These are phyloP conservation scores for Pseudomugil gertrudae DNA, from an alignment of 2,797 vertebrate species.

Conservation along the genomic window DNA sequence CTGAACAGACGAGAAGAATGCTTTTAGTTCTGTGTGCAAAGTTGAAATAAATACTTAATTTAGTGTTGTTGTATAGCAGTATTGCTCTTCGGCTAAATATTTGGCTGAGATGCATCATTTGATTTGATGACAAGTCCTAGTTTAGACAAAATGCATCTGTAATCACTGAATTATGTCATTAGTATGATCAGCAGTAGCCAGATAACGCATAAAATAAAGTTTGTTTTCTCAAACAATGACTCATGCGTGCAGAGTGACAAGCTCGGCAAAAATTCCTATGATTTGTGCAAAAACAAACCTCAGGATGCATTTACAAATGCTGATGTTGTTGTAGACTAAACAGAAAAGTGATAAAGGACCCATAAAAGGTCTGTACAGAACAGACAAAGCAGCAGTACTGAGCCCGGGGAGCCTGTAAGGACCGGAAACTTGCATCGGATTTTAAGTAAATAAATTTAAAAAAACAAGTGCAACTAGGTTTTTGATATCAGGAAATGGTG, in stretches of 20 bases:
- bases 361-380: slow-evolving; percentile 35
- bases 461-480: slow-evolving; percentile 15
- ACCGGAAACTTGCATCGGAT: not conserved
- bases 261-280: slow-evolving; percentile 37
- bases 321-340: slow-evolving; percentile 41
- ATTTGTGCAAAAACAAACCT: slow-evolving; percentile 32
- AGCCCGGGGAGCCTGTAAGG: not conserved
- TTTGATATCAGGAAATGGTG: slow-evolving; percentile 58
- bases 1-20: not conserved
- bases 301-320: slow-evolving; percentile 25
- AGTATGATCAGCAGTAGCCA: slow-evolving; percentile 21
- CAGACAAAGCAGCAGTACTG: not conserved
- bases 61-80: not conserved
- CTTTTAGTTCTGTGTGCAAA: not conserved
- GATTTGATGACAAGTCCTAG: not conserved
- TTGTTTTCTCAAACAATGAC: slow-evolving; percentile 35
- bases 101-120: not conserved
- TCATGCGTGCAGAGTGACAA: slow-evolving; percentile 20
- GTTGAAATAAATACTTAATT: not conserved
- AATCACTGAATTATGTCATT: slow-evolving; percentile 32
- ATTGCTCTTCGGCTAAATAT: not conserved
- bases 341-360: slow-evolving; percentile 47
- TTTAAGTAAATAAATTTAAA: slow-evolving; percentile 1
- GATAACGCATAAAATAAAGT: slow-evolving; percentile 34
- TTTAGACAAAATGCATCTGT: slow-evolving; percentile 11